These are phyloP conservation scores for Cryptotis parvus DNA, from an alignment of 2,113 vertebrate species.

Conservation along the genomic window DNA sequence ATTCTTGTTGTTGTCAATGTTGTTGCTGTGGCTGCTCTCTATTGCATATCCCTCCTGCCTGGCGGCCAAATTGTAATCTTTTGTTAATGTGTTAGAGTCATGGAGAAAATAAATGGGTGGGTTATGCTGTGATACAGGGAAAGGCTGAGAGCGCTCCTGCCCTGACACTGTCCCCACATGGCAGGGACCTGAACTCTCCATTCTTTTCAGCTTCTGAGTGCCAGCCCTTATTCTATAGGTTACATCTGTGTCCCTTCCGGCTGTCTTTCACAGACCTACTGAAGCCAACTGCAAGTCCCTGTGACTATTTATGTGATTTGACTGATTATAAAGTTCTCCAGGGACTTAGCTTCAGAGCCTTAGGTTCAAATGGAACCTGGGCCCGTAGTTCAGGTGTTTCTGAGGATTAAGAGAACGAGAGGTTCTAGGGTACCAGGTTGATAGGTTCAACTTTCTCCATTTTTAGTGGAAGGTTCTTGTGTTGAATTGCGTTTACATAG, in stretches of 20 bases:
- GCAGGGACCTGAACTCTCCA: neutral
- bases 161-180: neutral
- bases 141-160: neutral
- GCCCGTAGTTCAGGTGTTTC: neutral
- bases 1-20: neutral
- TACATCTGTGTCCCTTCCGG: neutral
- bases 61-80: neutral
- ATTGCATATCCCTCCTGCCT: neutral
- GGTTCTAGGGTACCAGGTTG: neutral
- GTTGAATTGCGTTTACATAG: constrained; percentile 31
- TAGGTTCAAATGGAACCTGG: neutral
- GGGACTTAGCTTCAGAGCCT: neutral
- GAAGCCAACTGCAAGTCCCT: neutral
- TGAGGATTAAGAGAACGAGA: neutral
- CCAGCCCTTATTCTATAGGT: neutral
- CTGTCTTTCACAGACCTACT: neutral
- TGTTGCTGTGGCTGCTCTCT: too few relatives aligned
- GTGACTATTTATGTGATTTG: neutral
- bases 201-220: constrained; percentile 17
- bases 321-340: neutral
- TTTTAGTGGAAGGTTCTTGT: constrained; percentile 7
- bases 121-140: neutral
- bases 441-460: constrained; percentile 31
- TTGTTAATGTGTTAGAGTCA: neutral
- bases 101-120: neutral